Evolutionary conservation across 2,888 invertebrate genomes (phyloP).

Genomic region (Apamea epomidion): DNA sequence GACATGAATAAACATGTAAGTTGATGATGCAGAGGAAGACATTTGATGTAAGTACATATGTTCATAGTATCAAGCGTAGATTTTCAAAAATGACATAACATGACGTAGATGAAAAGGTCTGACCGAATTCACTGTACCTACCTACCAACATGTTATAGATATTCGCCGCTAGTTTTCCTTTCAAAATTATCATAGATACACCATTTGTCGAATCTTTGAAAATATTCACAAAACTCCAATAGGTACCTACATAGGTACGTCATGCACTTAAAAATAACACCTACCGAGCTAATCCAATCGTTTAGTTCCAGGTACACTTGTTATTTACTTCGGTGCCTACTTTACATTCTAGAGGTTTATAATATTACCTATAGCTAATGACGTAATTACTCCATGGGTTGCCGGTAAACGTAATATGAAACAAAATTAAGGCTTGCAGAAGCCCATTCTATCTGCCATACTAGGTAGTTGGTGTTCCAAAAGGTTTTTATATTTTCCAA

Average conservation of each 20-base stretch:
- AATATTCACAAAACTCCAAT: neutral
- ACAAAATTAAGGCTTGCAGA: neutral
- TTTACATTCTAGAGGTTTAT: slow-evolving; percentile 13
- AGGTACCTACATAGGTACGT: neutral
- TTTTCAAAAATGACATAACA: neutral
- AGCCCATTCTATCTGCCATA: neutral
- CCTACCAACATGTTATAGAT: neutral
- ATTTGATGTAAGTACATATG: neutral
- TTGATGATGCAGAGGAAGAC: neutral
- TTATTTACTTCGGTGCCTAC: neutral
- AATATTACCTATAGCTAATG: neutral
- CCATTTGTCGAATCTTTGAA: neutral
- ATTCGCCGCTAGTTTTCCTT: too few species aligned
- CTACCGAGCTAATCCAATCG: slow-evolving; percentile 22
- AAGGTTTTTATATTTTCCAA: neutral
- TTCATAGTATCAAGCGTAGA: neutral
- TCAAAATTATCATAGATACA: neutral
- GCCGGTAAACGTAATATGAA: neutral
- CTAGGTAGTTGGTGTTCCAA: neutral
- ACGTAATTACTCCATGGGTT: neutral
- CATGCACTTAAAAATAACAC: slow-evolving; percentile 9
- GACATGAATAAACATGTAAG: neutral
- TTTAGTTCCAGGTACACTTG: slow-evolving; percentile 40
- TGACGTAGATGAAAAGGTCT: too few species aligned
- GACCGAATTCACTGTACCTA: neutral